Conservation (phyloP, 2,888 invertebrate genomes). For the Brachylomia viminalis region DNA sequence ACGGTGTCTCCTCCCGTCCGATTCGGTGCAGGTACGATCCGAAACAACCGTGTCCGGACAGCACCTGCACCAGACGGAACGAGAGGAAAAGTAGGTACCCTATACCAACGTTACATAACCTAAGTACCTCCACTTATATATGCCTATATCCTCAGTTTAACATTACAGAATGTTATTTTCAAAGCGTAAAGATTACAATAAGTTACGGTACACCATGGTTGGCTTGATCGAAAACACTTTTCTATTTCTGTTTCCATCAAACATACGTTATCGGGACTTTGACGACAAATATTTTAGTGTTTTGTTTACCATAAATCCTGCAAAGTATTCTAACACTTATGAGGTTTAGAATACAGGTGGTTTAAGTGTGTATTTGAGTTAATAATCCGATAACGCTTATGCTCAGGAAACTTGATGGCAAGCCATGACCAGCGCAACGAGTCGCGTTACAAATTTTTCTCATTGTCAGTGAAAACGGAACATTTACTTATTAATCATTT, state of each 20-base stretch:
- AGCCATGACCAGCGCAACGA: conserved; percentile 66
- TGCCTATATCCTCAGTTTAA: conserved; percentile 36
- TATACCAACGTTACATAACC: conserved; percentile 22
- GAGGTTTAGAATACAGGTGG: not conserved
- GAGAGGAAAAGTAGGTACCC: not conserved
- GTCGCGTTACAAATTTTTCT: conserved; percentile 48
- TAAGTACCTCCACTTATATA: not conserved
- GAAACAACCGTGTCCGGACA: too few species aligned
- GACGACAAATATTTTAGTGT: conserved; percentile 61
- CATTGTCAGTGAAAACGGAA: conserved; percentile 59
- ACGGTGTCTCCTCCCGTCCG: too few species aligned
- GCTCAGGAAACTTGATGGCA: conserved; percentile 50
- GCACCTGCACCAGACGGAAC: too few species aligned
- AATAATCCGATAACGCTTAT: conserved; percentile 51
- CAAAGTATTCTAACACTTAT: conserved; percentile 23
- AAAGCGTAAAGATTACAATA: conserved; percentile 58
- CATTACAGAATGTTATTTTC: conserved; percentile 56
- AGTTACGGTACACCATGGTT: conserved; percentile 40
- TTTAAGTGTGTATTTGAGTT: conserved; percentile 6
- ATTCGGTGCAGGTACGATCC: too few species aligned
- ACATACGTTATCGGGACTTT: conserved; percentile 53
- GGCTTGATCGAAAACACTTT: conserved; percentile 54
- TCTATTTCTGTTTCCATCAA: conserved; percentile 60
- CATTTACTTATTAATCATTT: conserved; percentile 36
- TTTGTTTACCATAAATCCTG: conserved; percentile 52